Percentiles rank a stretch among this genome's conserved stretches.
Evolutionary conservation across 2,888 invertebrate genomes (phyloP).

Genomic region (Trichopria drosophilae): DNA sequence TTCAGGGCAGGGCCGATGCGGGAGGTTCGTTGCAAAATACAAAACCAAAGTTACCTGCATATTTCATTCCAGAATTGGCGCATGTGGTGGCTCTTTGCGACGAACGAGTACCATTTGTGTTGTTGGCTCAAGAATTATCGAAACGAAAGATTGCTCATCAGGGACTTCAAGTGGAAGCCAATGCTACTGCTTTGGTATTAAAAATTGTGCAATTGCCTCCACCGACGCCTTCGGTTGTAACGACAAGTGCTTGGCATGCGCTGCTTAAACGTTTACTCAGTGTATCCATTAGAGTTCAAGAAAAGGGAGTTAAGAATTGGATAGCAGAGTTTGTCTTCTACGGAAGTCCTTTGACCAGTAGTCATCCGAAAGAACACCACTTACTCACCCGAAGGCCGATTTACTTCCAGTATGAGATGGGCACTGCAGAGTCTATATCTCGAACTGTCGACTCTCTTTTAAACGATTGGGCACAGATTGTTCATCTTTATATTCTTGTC

Average conservation of each 20-base stretch:
- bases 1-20: conserved; percentile 48
- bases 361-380: conserved; percentile 83
- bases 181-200: conserved; percentile 82
- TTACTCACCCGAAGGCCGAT: conserved; percentile 80
- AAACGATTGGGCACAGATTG: conserved; percentile 91
- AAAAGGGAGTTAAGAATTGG: conserved; percentile 81
- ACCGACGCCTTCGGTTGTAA: conserved; percentile 61
- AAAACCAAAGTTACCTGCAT: conserved; percentile 78
- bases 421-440: conserved; percentile 74
- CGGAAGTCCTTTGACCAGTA: conserved; percentile 77
- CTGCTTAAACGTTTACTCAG: conserved; percentile 80
- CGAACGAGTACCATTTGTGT: conserved; percentile 89
- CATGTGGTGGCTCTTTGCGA: conserved; percentile 97
- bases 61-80: conserved; percentile 92
- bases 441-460: conserved; percentile 85
- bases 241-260: conserved; percentile 66
- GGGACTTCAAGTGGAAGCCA: conserved; percentile 89
- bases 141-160: conserved; percentile 85
- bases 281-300: conserved; percentile 79
- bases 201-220: conserved; percentile 77
- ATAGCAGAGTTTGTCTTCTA: conserved; percentile 88
- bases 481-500: conserved; percentile 83
- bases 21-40: conserved; percentile 52
- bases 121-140: conserved; percentile 83
- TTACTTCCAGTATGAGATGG: conserved; percentile 87